phyloP scores from a whole-genome alignment of 2,888 invertebrate species.

The Ecliptopera silaceata region DNA sequence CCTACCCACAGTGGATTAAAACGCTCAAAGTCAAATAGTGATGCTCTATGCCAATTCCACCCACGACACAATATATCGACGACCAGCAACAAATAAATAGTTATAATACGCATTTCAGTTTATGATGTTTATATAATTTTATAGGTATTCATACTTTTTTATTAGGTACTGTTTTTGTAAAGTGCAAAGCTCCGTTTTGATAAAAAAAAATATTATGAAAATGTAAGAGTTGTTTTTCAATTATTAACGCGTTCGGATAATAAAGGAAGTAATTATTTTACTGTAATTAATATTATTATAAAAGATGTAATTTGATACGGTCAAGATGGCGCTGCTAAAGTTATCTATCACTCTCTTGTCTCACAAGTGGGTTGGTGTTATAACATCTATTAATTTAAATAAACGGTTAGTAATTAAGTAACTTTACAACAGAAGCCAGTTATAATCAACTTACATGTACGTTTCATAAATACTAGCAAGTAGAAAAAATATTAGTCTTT shows the following conservation, averaged over 20 bases:
- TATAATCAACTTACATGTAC: background rate
- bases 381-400: background rate
- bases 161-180: background rate
- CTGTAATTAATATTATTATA: background rate
- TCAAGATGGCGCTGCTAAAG: slow-evolving; percentile 33
- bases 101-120: slow-evolving; percentile 1
- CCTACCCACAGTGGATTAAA: slow-evolving; percentile 37
- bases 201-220: background rate
- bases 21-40: slow-evolving; percentile 39
- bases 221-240: background rate
- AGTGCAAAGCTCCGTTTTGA: background rate
- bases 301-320: slow-evolving; percentile 36
- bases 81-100: background rate
- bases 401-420: slow-evolving; percentile 11
- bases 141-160: background rate
- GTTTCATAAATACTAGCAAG: background rate
- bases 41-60: slow-evolving; percentile 38
- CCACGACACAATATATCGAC: slow-evolving; percentile 22
- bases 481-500: background rate
- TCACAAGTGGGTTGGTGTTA: slow-evolving; percentile 13
- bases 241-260: background rate
- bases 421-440: slow-evolving; percentile 27
- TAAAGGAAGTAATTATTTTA: background rate
- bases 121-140: background rate
- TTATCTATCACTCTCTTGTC: slow-evolving; percentile 21